phyloP scores from a whole-genome alignment of 1,140 invertebrate species.

The Ostrea edulis region DNA sequence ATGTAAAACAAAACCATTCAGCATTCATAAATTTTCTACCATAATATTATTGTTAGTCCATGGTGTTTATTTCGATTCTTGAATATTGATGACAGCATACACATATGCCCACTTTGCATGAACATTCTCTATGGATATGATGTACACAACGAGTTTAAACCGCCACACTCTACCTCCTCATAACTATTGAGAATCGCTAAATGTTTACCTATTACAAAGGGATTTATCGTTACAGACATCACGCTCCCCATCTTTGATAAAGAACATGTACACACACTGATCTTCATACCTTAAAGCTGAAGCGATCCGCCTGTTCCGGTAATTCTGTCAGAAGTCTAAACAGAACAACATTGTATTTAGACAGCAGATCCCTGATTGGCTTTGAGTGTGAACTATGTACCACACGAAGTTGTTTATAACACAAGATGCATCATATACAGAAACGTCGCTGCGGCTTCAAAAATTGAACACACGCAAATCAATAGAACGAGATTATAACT shows the following conservation, averaged over 20 bases:
- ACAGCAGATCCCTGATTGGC: neutral
- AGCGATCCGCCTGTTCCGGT: neutral
- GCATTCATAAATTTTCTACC: no score
- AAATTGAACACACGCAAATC: conserved; percentile 7
- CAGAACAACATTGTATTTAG: conserved; percentile 7
- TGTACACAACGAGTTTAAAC: no score
- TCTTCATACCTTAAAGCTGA: neutral
- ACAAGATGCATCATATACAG: neutral
- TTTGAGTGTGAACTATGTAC: conserved; percentile 15
- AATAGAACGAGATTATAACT: conserved; percentile 15
- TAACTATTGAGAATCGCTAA: no score
- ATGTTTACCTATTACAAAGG: no score
- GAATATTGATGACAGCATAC: no score
- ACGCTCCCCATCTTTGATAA: neutral
- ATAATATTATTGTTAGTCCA: no score
- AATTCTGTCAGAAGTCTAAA: neutral
- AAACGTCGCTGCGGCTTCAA: neutral
- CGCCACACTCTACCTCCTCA: no score
- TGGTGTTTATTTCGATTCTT: no score
- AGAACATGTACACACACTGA: neutral
- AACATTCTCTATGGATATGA: no score
- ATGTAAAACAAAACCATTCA: no score
- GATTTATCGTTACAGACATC: neutral
- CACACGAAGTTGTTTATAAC: conserved; percentile 18
- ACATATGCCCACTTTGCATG: no score